These are phyloP conservation scores for Oncorhynchus gorbuscha DNA, from an alignment of 2,113 vertebrate genomes.

Conservation along the genomic window DNA sequence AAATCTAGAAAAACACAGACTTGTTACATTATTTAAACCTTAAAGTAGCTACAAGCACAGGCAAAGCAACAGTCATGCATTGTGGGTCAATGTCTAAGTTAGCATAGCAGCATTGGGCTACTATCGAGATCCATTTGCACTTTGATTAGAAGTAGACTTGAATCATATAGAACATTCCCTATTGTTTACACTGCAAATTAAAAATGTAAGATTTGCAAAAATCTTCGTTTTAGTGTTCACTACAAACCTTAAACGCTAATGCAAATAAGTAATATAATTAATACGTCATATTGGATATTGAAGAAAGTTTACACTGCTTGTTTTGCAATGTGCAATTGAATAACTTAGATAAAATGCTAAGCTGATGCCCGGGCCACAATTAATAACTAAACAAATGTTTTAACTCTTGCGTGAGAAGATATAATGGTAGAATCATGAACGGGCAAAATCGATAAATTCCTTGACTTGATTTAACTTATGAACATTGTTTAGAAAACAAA, in stretches of 20 bases:
- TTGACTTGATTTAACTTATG: constrained; percentile 7
- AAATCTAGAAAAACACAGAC: not conserved
- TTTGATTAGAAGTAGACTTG: not conserved
- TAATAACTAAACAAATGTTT: not conserved
- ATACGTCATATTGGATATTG: constrained; percentile 5
- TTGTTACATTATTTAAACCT: not conserved
- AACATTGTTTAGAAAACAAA: constrained; percentile 29
- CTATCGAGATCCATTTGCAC: constrained; percentile 26
- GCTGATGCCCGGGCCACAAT: not conserved
- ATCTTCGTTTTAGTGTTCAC: constrained; percentile 28
- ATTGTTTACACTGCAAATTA: constrained; percentile 51
- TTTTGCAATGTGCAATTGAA: constrained; percentile 11
- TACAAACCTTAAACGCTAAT: constrained; percentile 42
- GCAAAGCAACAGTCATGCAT: not conserved
- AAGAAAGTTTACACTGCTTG: constrained; percentile 44
- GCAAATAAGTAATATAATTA: constrained; percentile 18
- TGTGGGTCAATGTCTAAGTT: constrained; percentile 7
- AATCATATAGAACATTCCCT: constrained; percentile 33
- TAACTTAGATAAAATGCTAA: not conserved
- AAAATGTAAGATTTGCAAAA: not conserved
- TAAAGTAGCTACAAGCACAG: not conserved
- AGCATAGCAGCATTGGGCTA: constrained; percentile 22
- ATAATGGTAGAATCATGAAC: not conserved
- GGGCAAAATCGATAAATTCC: constrained; percentile 11
- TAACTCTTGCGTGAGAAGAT: not conserved